Conservation (phyloP, 1,140 invertebrate genomes). For the Heliconius melpomene region DNA sequence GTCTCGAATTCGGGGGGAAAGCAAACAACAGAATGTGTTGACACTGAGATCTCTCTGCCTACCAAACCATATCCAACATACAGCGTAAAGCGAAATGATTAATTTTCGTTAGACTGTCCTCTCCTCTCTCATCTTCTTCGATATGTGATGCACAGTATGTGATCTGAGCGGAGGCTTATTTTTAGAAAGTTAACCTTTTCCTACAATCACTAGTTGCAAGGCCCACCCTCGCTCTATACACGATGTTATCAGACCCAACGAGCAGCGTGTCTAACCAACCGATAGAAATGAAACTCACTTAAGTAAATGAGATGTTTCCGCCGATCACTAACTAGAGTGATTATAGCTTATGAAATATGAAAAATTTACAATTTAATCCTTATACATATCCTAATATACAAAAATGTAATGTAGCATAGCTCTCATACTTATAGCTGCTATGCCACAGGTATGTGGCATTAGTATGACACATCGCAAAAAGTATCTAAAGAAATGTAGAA, state of each 20-base stretch:
- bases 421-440: too few species aligned
- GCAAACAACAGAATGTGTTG: too few species aligned
- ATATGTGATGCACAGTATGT: neutral
- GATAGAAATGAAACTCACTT: conserved; percentile 10
- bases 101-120: too few species aligned
- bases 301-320: neutral
- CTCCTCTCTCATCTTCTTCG: too few species aligned
- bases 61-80: too few species aligned
- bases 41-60: too few species aligned
- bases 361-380: neutral
- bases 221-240: conserved; percentile 3
- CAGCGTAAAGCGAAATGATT: too few species aligned
- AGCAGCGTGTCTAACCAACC: conserved; percentile 9
- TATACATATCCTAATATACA: too few species aligned
- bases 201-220: neutral
- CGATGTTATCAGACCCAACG: neutral
- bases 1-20: neutral
- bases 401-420: too few species aligned
- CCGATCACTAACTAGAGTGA: neutral
- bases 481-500: too few species aligned
- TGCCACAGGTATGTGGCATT: too few species aligned
- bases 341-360: neutral
- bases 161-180: neutral
- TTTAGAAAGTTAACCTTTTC: neutral
- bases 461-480: too few species aligned